Evolutionary conservation across 1,140 invertebrate species (phyloP).

Genomic region (Coptotermes formosanus): DNA sequence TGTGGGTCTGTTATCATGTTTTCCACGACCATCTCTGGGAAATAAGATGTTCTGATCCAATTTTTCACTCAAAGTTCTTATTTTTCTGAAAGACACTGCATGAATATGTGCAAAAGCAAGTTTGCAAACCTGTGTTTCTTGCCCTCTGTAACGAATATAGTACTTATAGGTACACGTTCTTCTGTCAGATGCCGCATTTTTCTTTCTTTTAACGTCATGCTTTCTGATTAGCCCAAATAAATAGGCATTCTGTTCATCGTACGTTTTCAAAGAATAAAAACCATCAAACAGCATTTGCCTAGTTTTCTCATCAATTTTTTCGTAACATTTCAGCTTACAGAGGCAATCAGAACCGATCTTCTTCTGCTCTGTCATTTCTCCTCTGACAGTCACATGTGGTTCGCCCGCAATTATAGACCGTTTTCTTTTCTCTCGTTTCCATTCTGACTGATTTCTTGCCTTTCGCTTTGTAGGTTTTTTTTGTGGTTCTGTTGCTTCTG

Average conservation of each 20-base stretch:
- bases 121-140: constrained; percentile 58
- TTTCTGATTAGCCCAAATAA: constrained; percentile 58
- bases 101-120: constrained; percentile 59
- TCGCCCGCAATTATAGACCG: constrained; percentile 54
- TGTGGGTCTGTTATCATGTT: constrained; percentile 52
- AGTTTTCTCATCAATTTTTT: constrained; percentile 52
- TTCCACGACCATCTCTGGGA: constrained; percentile 55
- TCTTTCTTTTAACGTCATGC: constrained; percentile 55
- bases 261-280: constrained; percentile 56
- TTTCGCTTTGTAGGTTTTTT: constrained; percentile 28
- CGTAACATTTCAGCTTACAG: constrained; percentile 53
- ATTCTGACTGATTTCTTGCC: constrained; percentile 45
- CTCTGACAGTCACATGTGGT: constrained; percentile 57
- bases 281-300: constrained; percentile 55
- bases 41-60: constrained; percentile 59
- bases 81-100: constrained; percentile 56
- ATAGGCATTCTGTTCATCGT: constrained; percentile 60
- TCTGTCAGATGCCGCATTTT: constrained; percentile 52
- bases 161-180: constrained; percentile 58
- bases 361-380: constrained; percentile 53
- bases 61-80: constrained; percentile 56
- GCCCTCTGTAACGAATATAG: constrained; percentile 53
- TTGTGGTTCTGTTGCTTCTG: constrained; percentile 1
- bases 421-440: constrained; percentile 59
- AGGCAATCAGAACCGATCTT: constrained; percentile 54